Evolutionary conservation across 2,797 vertebrate genomes (phyloP).

Genomic region (Acanthurus leucopareius): DNA sequence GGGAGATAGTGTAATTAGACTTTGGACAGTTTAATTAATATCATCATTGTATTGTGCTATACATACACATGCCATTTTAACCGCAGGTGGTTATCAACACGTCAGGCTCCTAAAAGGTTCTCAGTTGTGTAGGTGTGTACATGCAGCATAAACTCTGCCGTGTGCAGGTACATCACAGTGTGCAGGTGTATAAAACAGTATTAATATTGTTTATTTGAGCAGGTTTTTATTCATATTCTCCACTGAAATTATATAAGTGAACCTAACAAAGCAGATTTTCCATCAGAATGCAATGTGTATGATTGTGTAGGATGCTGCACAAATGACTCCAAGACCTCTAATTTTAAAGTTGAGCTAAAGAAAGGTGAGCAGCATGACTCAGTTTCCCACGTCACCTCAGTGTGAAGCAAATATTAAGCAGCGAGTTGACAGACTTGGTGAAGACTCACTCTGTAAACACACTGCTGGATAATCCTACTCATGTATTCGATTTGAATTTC

Average conservation of each 20-base stretch:
- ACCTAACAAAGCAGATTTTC: too few relatives aligned
- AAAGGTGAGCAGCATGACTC: background rate
- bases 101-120: constrained; percentile 22
- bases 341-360: constrained; percentile 11
- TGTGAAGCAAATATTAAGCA: background rate
- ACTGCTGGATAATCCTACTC: background rate
- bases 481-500: background rate
- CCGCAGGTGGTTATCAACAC: constrained; percentile 34
- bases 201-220: background rate
- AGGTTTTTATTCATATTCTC: background rate
- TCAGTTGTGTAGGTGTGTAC: constrained; percentile 2
- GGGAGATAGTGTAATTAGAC: constrained; percentile 48
- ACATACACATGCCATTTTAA: constrained; percentile 37
- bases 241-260: background rate
- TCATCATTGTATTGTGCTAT: constrained; percentile 34
- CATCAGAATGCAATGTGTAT: background rate
- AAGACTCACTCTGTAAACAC: background rate
- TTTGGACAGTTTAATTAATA: constrained; percentile 56
- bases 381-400: background rate
- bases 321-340: background rate
- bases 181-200: background rate
- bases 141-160: background rate
- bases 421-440: background rate
- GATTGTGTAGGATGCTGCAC: background rate
- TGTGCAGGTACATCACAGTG: background rate